Base-by-base conservation (phyloP, 1,140 invertebrate species). In the Micrasema longulum region DNA sequence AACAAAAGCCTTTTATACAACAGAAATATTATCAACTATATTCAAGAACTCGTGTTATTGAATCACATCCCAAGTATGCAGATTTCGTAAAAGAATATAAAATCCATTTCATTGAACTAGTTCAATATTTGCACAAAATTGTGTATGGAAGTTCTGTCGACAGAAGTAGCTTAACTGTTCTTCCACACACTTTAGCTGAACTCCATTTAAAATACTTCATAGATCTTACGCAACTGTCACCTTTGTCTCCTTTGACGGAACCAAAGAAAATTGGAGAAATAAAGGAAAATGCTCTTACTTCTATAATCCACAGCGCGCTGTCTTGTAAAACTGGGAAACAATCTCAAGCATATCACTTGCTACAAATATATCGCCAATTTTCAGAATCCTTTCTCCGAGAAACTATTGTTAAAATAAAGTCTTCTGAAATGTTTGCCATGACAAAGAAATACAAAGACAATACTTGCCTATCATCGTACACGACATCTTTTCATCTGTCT, bases 341-440 rank as follows among this genome's bases (percentile, higher is more conserved):
- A 36, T 86, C 82, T 1, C 89, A 84, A 83, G 83, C 84, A 0
- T 89, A 88, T 76, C 87, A 90, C 20, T 76, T 91, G 23, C 89
- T 89, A 65, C 84, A 86, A 70, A 84, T 91, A 23, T 92, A 91
- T 75, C 87, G 90, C 71, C 87, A 89, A 53, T 91, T 90, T 81
- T 84, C 89, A 0, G 89, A 92, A 63, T 78, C 76, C 16, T 71
- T 90, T 1, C 76, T 91, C 12, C 77, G 86, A 41, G 82, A 80
- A 3, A 87, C 87, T 0, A 84, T 92, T 75, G 75, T 80, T 0
- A 86, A 87, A 75, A 82, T 90, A 7, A 79, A 85, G 41, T 68
- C 81, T 0, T 83, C 87, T 71, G 84, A 87, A 48, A 86, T 91
- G 82, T 85, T 90, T 0, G 84, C 85, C 0, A 71, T 82, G 14